Evolutionary conservation across 2,888 invertebrate species (phyloP).

Genomic region (Cryptocheilus praepositus): DNA sequence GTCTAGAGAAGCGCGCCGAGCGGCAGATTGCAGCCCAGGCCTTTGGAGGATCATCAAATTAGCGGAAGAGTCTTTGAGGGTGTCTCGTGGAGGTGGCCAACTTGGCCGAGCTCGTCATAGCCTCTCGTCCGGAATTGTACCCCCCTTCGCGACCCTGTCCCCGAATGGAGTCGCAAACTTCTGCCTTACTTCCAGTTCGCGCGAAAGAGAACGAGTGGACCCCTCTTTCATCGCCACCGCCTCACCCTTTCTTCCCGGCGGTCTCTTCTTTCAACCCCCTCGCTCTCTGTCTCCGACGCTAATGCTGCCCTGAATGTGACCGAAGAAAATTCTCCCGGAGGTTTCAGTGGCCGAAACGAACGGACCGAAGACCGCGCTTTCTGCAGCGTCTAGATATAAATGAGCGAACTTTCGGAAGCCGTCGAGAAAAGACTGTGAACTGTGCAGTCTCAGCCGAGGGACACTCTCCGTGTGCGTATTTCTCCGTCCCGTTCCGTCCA

Average conservation of each 20-base stretch:
- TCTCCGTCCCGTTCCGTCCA: not conserved
- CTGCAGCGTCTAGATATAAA: conserved; percentile 53
- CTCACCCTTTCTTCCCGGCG: conserved; percentile 12
- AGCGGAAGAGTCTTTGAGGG: conserved; percentile 73
- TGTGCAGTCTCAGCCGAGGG: conserved; percentile 28
- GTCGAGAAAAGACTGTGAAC: conserved; percentile 44
- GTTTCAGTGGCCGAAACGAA: conserved; percentile 47
- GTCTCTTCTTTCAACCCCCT: conserved; percentile 4
- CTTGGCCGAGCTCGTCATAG: conserved; percentile 65
- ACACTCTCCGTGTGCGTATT: conserved; percentile 9
- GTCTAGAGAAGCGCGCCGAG: conserved; percentile 62
- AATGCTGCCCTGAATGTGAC: conserved; percentile 52
- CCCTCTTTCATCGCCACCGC: conserved; percentile 13
- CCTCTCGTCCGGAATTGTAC: conserved; percentile 67
- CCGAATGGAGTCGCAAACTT: conserved; percentile 66
- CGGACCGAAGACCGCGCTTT: conserved; percentile 41
- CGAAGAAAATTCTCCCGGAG: conserved; percentile 41
- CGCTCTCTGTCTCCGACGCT: conserved; percentile 21
- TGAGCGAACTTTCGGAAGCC: conserved; percentile 54
- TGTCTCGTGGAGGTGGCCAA: conserved; percentile 65
- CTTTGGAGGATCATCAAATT: conserved; percentile 75
- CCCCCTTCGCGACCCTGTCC: conserved; percentile 61
- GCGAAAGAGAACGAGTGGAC: conserved; percentile 41
- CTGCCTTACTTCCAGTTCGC: conserved; percentile 36
- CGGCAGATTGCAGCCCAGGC: conserved; percentile 70